Base-by-base conservation (phyloP, 2,888 invertebrate species). In the Nomada ruficornis region DNA sequence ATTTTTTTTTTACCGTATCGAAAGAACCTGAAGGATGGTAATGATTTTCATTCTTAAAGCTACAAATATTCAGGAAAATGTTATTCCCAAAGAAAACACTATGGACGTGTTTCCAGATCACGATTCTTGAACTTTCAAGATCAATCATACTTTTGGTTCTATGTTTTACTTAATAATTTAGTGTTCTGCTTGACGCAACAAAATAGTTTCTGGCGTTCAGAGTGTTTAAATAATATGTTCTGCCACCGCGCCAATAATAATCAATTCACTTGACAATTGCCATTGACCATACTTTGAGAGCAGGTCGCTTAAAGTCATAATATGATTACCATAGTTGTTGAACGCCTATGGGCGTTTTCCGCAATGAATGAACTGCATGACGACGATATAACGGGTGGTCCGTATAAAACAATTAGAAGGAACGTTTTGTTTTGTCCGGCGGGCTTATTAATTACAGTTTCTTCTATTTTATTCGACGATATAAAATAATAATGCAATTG, bases 321-420 rank as follows among this genome's bases (percentile, higher is more conserved):
- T 44, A 0, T 4, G 63, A 63, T 63, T 23, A 47, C 23, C n/a
- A 23, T 63, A 63, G 36, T 63, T 63, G 23, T 47, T 7, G 23
- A 63, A 63, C 36, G 23, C 44, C 63, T 18, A 47, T 63, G 63
- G 23, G 44, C 63, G 15, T 36, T 63, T 63, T 63, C 23, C 23
- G 15, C 23, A 10, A 15, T 63, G 63, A 63, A 63, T 63, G 47
- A 15, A 63, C 10, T 42, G 44, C 23, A 23, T 15, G 50, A 5
- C 50, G 50, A 2, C 29, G 7, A 29, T 18, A 59, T 29, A 59
- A 18, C 18, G 29, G 59, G 26, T 29, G 18, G 5, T 44, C 44
- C 15, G 0, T 44, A 63, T 36, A 63, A 63, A 20, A 9, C 44
- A 23, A 44, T 63, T 50, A 50, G 7, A 29, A 1, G 36, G 7